Base-by-base conservation (phyloP, 2,797 vertebrate species). In the Arctocebus calabarensis region DNA sequence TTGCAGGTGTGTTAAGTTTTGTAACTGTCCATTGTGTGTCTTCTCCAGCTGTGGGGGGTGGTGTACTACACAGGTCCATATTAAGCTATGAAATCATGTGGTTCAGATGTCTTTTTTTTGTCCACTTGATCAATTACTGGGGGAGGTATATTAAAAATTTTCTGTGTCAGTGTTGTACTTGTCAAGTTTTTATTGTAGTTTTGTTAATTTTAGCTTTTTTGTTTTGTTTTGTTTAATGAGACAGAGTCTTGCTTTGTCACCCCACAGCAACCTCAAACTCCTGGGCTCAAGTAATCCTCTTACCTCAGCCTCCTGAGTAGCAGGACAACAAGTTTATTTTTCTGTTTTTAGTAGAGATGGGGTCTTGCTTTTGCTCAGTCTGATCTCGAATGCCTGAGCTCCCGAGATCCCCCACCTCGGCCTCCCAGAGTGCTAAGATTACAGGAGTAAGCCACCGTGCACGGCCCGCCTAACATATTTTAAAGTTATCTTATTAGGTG, bases 71-170 rank as follows among this genome's bases (percentile, higher is more conserved):
- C 34, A n/a, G 29, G 59, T 25, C 19, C 17, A 19, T 40, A 48
- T 82, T n/a, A 79, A 82, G 40, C 61, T 52, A 68, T 66, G 74
- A 43, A 70, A 59, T 16, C 48, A 16, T 75, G 45, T 37, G 5
- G 19, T 71, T 52, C 45, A 52, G 48, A 66, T 22, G 48, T 71
- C 20, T 52, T 48, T 19, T 20, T 59, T 12, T 29, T 11, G 25
- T 57, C n/a, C 22, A 34, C 23, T 81, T 75, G 14, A 71, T 59
- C 84, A 59, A 0, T 64, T 90, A 55, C 43, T 32, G 40, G 81
- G 22, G 81, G 59, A 93, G 25, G 13, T 79, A 7, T 52, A 84
- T 89, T 89, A 87, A 88, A 82, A 82, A 91, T 84, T 17, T 74
- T 27, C 17, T 73, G 13, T n/a, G 88, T 94, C 43, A 52, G 9